Evolutionary conservation across 2,113 vertebrate species (phyloP).

Genomic region (Scatophagus argus): DNA sequence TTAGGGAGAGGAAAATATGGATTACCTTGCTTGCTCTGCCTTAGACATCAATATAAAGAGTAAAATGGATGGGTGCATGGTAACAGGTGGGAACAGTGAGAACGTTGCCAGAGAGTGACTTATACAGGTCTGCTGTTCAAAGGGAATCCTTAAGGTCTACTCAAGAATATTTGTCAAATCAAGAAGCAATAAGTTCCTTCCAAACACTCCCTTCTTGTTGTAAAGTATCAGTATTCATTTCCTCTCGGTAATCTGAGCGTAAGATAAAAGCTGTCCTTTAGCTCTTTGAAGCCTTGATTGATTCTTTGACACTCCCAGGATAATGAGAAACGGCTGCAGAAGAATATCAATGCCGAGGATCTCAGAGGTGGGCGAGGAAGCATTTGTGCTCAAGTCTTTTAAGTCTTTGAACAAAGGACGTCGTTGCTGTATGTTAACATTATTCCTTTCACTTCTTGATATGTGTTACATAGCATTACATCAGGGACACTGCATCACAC

Average conservation of each 20-base stretch:
- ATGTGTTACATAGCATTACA: neutral
- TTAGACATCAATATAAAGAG: neutral
- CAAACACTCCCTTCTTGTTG: conserved; percentile 7
- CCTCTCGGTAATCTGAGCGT: conserved; percentile 11
- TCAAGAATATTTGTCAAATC: conserved; percentile 19
- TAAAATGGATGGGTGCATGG: neutral
- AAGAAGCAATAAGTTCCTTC: conserved; percentile 10
- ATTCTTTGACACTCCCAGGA: conserved; percentile 27
- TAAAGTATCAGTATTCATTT: conserved; percentile 40
- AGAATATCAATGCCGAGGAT: conserved; percentile 44
- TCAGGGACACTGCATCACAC: neutral
- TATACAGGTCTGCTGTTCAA: neutral
- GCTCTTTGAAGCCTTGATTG: conserved; percentile 38
- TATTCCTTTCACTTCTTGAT: conserved; percentile 13
- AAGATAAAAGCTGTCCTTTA: conserved; percentile 52
- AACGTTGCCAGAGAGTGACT: neutral
- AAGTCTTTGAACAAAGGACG: conserved; percentile 41
- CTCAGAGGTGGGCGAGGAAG: conserved; percentile 34
- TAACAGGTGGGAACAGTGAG: neutral
- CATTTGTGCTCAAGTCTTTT: conserved; percentile 27
- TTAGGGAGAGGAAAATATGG: neutral
- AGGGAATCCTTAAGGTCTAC: neutral
- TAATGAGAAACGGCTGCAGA: conserved; percentile 39
- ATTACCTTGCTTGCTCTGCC: neutral
- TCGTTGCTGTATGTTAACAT: conserved; percentile 24